Conservation (phyloP, 92 coral and sea anemone genomes). For the Plumapathes pennacea region DNA sequence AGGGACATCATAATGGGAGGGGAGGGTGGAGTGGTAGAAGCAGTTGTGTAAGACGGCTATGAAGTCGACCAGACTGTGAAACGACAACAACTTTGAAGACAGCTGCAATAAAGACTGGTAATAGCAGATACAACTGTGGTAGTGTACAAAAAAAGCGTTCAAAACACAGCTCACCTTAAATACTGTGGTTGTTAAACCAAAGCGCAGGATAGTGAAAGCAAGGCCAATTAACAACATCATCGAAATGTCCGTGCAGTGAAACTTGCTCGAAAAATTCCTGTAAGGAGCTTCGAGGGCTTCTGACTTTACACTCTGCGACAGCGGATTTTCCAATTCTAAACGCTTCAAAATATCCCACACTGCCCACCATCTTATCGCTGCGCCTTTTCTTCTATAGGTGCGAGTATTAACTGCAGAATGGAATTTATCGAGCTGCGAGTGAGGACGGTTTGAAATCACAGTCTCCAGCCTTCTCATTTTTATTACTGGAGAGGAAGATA, state of each 20-base stretch:
- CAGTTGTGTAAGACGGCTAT: too few relatives aligned
- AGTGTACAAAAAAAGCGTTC: too few relatives aligned
- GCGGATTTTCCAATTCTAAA: slow-evolving; percentile 61
- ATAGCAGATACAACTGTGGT: too few relatives aligned
- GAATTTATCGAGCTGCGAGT: too few relatives aligned
- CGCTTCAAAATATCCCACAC: slow-evolving; percentile 50
- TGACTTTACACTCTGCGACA: slow-evolving; percentile 34
- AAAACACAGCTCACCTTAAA: slow-evolving; percentile 76
- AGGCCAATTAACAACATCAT: slow-evolving; percentile 40
- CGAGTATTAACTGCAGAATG: too few relatives aligned
- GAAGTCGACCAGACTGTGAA: neutral
- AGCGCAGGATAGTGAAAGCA: slow-evolving; percentile 59
- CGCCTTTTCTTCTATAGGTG: too few relatives aligned
- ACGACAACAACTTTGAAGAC: neutral
- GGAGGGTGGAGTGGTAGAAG: too few relatives aligned
- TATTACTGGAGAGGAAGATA: too few relatives aligned
- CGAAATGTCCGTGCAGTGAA: slow-evolving; percentile 28
- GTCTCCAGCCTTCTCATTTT: too few relatives aligned
- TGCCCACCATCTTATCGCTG: slow-evolving; percentile 46
- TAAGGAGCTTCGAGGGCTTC: slow-evolving; percentile 46
- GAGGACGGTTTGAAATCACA: too few relatives aligned
- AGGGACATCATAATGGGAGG: too few relatives aligned
- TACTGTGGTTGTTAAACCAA: slow-evolving; percentile 22
- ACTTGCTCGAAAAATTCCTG: slow-evolving; percentile 56
- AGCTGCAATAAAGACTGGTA: too few relatives aligned